phyloP scores from a whole-genome alignment of 2,797 vertebrate genomes.

The Buphagus erythrorhynchus region DNA sequence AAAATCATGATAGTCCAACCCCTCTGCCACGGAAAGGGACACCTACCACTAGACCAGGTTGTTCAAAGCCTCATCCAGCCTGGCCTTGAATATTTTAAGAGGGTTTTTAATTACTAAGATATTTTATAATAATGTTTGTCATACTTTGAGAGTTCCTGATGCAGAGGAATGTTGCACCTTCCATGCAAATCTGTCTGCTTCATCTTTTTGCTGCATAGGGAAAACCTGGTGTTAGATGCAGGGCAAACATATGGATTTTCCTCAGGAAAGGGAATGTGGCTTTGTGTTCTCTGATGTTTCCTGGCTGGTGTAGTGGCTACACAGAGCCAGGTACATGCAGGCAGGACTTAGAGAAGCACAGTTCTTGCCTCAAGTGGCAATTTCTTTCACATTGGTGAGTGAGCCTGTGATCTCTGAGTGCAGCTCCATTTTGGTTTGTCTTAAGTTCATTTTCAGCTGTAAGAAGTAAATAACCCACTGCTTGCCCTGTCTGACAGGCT shows the following conservation, averaged over 20 bases:
- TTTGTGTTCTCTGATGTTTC: accelerated
- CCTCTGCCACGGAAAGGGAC: neutral
- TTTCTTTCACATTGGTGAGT: neutral
- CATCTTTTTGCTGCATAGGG: neutral
- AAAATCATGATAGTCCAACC: neutral
- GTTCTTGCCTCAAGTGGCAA: neutral
- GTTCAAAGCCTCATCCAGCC: neutral
- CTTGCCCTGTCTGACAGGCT: neutral
- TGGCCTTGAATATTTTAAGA: neutral
- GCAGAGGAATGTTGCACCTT: neutral
- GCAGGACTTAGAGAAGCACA: neutral
- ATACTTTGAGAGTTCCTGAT: neutral
- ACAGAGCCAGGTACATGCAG: neutral
- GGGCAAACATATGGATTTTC: neutral
- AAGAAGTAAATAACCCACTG: neutral
- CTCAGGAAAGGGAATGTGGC: neutral
- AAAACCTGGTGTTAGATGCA: neutral
- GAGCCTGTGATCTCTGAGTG: neutral
- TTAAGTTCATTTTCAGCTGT: neutral
- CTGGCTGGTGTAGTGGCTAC: accelerated
- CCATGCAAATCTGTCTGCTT: neutral
- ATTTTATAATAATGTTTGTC: neutral
- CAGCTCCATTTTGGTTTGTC: neutral
- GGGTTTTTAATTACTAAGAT: neutral
- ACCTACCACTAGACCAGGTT: neutral